Evolutionary conservation across 2,888 invertebrate species (phyloP).

Genomic region (Caenorhabditis japonica): DNA sequence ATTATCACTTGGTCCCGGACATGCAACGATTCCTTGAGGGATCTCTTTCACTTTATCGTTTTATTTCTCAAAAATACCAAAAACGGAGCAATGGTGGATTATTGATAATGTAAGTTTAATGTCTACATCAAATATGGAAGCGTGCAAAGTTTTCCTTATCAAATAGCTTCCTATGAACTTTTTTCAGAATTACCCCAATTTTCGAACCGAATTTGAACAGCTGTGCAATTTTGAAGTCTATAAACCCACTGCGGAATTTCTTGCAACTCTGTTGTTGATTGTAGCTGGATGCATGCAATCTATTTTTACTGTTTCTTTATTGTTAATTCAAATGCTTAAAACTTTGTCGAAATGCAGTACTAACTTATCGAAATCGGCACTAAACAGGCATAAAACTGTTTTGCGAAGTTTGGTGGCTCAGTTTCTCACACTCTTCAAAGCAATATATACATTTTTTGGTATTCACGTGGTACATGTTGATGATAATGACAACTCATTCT

Average conservation of each 20-base stretch:
- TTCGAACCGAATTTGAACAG: not conserved
- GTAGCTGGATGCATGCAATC: slow-evolving; percentile 5
- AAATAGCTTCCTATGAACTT: not conserved
- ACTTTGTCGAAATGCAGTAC: no score
- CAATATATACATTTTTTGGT: not conserved
- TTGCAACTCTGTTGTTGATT: not conserved
- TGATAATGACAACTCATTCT: slow-evolving; percentile 27
- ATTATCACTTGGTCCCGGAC: no score
- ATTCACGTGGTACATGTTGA: slow-evolving; percentile 17
- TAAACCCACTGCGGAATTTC: not conserved
- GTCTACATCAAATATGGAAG: no score
- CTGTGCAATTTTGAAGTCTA: slow-evolving; percentile 6
- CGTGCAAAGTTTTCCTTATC: no score
- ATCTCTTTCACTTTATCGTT: not conserved
- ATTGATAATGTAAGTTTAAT: slow-evolving; percentile 3
- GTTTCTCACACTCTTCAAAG: slow-evolving; percentile 18
- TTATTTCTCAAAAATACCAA: no score
- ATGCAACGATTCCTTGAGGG: no score
- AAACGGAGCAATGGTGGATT: not conserved
- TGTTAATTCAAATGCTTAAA: slow-evolving; percentile 10
- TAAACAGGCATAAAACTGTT: slow-evolving; percentile 11
- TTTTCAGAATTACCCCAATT: slow-evolving; percentile 7
- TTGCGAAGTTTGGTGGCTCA: slow-evolving; percentile 18
- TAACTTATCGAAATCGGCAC: slow-evolving; percentile 1
- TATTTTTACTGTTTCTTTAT: not conserved